A percentile compares a stretch with the other conserved stretches of the same genome.
Conservation (phyloP, 2,113 vertebrate species). For the Indicator maculatus region DNA sequence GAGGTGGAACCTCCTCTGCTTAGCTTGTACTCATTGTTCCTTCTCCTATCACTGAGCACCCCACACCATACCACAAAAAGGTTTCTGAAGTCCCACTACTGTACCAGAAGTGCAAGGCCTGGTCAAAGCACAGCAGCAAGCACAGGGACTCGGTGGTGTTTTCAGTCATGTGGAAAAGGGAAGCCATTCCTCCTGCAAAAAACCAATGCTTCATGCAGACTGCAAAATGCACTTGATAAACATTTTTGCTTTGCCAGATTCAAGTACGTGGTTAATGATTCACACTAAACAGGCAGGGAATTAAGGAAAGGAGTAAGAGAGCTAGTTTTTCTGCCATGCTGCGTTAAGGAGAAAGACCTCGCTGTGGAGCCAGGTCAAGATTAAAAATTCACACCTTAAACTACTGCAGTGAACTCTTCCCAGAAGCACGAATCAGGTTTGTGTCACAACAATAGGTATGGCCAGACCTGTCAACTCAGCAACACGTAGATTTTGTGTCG, state of each 20-base stretch:
- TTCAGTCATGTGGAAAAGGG: not conserved
- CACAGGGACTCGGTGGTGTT: not conserved
- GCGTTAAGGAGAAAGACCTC: not conserved
- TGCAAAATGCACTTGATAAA: not conserved
- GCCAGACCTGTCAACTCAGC: not conserved
- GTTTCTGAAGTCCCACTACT: too few relatives aligned
- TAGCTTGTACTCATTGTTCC: too few relatives aligned
- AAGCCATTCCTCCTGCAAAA: not conserved
- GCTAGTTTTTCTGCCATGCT: not conserved
- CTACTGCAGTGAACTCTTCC: not conserved
- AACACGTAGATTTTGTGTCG: not conserved
- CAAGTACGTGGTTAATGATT: conserved; percentile 22
- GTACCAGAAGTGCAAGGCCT: not conserved
- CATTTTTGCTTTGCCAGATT: not conserved
- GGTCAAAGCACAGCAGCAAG: accelerated
- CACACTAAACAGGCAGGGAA: not conserved
- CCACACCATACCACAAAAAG: too few relatives aligned
- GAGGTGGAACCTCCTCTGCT: too few relatives aligned
- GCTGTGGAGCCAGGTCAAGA: not conserved
- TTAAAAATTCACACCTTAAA: not conserved
- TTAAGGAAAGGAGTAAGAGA: not conserved
- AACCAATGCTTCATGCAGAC: not conserved
- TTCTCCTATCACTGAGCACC: too few relatives aligned
- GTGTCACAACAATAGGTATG: not conserved
- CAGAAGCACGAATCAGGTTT: not conserved